These are phyloP conservation scores for Nebria salina DNA, from an alignment of 2,888 invertebrate species.

Conservation along the genomic window DNA sequence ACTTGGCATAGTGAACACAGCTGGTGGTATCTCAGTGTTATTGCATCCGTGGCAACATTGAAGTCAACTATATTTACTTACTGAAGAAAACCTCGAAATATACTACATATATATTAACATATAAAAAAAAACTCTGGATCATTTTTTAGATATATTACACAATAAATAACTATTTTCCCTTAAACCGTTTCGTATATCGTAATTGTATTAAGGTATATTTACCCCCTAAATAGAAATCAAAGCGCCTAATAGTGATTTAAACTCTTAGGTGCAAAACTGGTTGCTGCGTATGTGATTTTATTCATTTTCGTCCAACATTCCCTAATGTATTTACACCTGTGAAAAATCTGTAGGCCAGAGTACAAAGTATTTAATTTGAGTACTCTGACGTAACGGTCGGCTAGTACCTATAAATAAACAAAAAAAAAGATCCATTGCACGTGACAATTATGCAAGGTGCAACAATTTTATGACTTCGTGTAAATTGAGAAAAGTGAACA, in stretches of 20 bases:
- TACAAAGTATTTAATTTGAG: conserved; percentile 9
- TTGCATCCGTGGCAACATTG: conserved; percentile 61
- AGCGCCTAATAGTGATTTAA: too few species aligned
- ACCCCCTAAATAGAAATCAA: too few species aligned
- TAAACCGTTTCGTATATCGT: too few species aligned
- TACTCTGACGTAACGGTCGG: conserved; percentile 6
- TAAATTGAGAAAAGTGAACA: too few species aligned
- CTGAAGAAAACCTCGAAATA: conserved; percentile 10
- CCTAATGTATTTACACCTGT: not conserved
- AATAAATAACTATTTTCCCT: too few species aligned
- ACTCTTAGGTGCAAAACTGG: not conserved
- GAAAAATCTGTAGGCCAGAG: not conserved
- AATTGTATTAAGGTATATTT: too few species aligned
- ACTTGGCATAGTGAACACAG: conserved; percentile 91
- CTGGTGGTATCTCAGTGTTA: conserved; percentile 98
- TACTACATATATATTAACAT: not conserved
- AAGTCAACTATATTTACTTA: conserved; percentile 9
- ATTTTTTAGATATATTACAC: too few species aligned
- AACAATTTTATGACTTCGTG: too few species aligned
- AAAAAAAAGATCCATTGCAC: not conserved
- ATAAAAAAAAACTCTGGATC: too few species aligned
- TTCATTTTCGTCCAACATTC: too few species aligned
- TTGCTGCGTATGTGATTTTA: not conserved
- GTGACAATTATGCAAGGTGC: too few species aligned
- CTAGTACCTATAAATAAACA: conserved; percentile 11